Conservation (phyloP, 2,888 invertebrate species). For the Cheilosia vernalis region DNA sequence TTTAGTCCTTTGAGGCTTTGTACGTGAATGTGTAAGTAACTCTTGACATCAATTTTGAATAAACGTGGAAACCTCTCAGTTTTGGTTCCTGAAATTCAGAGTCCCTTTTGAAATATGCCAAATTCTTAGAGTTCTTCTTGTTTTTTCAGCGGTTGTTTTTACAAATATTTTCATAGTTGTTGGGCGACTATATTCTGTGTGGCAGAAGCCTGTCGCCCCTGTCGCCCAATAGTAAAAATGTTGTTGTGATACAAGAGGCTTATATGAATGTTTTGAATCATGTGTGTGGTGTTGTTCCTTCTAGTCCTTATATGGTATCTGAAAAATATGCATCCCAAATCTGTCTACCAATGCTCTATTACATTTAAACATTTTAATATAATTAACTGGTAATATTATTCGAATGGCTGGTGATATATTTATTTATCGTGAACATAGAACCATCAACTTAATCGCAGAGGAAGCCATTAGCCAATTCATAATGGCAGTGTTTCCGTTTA, state of each 20-base stretch:
- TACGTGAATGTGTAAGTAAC: conserved; percentile 13
- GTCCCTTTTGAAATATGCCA: not conserved
- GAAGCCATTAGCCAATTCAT: too few relatives aligned
- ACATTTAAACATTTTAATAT: too few relatives aligned
- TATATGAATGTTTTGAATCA: too few relatives aligned
- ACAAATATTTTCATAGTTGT: conserved; percentile 27
- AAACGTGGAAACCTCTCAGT: conserved; percentile 27
- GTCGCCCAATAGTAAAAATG: not conserved
- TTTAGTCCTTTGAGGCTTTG: conserved; percentile 48
- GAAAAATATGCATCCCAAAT: too few relatives aligned
- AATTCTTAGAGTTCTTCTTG: not conserved
- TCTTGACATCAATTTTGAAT: conserved; percentile 21
- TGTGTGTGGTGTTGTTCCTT: too few relatives aligned
- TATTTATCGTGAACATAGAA: too few relatives aligned
- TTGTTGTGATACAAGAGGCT: not conserved
- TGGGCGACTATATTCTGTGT: not conserved
- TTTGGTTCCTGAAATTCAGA: not conserved
- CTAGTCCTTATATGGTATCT: too few relatives aligned
- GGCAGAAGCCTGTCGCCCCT: not conserved
- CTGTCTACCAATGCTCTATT: too few relatives aligned
- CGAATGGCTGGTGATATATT: too few relatives aligned
- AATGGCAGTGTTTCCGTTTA: not conserved
- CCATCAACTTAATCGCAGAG: too few relatives aligned
- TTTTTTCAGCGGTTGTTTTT: conserved; percentile 51
- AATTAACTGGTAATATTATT: too few relatives aligned